Evolutionary conservation across 2,888 invertebrate genomes (phyloP).

Genomic region (Ormyrus thymus): DNA sequence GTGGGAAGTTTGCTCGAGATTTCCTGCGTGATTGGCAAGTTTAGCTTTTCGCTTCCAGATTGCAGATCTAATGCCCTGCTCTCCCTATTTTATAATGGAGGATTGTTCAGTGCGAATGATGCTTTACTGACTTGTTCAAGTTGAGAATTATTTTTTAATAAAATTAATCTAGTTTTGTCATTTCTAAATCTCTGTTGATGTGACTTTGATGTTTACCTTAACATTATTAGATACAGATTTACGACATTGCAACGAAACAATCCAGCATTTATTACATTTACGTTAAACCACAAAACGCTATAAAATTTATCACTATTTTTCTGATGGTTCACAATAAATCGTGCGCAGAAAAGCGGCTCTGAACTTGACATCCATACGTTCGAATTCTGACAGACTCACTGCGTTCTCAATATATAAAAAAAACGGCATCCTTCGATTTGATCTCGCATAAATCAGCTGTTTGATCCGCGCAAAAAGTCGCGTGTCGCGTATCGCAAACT

Average conservation of each 20-base stretch:
- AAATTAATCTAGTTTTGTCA: too few species aligned
- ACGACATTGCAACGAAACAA: too few species aligned
- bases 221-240: too few species aligned
- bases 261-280: too few species aligned
- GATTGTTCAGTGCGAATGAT: conserved; percentile 2
- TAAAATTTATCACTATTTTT: too few species aligned
- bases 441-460: conserved; percentile 32
- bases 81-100: neutral
- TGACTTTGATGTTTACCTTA: neutral
- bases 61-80: neutral
- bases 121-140: conserved; percentile 1
- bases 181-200: too few species aligned
- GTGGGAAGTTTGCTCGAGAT: neutral
- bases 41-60: neutral
- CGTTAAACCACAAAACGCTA: too few species aligned
- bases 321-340: conserved; percentile 8
- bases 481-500: conserved; percentile 23
- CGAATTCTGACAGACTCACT: conserved; percentile 13
- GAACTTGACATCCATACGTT: conserved; percentile 43
- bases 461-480: conserved; percentile 39
- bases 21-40: conserved; percentile 34
- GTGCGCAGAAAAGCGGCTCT: conserved; percentile 8
- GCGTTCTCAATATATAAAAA: conserved; percentile 20
- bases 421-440: conserved; percentile 31
- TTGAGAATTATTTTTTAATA: too few species aligned